A percentile compares a stretch with the other conserved stretches of the same genome.
phyloP scores from a whole-genome alignment of 1,140 invertebrate genomes.

The Pissodes strobi region DNA sequence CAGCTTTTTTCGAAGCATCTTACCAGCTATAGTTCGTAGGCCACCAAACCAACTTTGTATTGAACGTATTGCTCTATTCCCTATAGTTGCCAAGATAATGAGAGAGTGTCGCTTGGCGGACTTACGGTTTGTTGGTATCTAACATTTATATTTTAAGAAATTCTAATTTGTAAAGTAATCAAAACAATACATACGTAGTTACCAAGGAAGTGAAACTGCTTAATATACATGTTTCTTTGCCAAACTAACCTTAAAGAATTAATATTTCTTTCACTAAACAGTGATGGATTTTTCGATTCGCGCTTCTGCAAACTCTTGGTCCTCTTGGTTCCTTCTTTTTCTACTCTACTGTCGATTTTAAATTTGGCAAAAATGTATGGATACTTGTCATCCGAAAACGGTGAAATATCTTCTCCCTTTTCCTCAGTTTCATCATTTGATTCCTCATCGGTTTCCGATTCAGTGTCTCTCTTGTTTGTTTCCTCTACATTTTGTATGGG shows the following conservation, averaged over 20 bases:
- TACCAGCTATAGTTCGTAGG: too few species aligned
- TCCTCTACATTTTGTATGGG: neutral
- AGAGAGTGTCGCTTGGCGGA: too few species aligned
- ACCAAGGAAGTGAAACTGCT: too few species aligned
- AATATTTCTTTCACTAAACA: slow-evolving; percentile 16
- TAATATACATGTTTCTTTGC: too few species aligned
- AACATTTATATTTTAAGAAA: too few species aligned
- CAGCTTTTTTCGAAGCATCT: too few species aligned
- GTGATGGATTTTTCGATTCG: neutral
- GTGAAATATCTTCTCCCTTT: slow-evolving; percentile 9
- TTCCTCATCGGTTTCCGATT: slow-evolving; percentile 5
- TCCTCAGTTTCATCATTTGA: neutral
- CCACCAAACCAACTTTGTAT: too few species aligned
- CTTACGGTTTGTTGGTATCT: too few species aligned
- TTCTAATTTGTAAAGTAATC: too few species aligned
- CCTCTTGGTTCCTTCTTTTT: slow-evolving; percentile 10
- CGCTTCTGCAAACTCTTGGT: slow-evolving; percentile 17
- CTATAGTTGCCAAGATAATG: too few species aligned
- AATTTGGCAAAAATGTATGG: slow-evolving; percentile 43
- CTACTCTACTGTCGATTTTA: slow-evolving; percentile 39
- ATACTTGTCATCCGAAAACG: slow-evolving; percentile 35
- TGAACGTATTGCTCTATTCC: too few species aligned
- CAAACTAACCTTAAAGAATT: slow-evolving; percentile 22
- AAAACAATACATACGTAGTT: too few species aligned
- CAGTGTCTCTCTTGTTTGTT: neutral